Evolutionary conservation across 2,113 vertebrate species (phyloP).

Genomic region (Cololabis saira): DNA sequence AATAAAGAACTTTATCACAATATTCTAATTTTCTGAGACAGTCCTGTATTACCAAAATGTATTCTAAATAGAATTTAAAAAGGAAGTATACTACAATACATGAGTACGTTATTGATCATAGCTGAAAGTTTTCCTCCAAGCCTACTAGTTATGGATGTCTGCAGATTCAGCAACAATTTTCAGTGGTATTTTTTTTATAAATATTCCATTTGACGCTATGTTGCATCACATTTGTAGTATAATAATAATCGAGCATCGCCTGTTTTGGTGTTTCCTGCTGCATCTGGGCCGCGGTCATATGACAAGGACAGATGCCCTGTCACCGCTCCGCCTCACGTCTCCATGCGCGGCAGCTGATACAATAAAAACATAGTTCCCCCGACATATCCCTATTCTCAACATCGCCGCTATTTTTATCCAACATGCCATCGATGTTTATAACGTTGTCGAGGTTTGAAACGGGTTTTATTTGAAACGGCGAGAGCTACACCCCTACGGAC

Average conservation of each 20-base stretch:
- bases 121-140: too few species aligned
- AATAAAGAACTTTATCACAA: too few species aligned
- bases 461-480: too few species aligned
- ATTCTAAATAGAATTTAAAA: too few species aligned
- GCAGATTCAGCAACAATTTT: background rate
- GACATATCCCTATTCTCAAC: accelerated
- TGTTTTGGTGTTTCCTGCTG: conserved; percentile 21
- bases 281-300: conserved; percentile 76
- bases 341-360: conserved; percentile 43
- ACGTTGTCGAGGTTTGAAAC: background rate
- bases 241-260: background rate
- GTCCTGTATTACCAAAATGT: too few species aligned
- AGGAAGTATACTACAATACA: too few species aligned
- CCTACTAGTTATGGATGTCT: too few species aligned
- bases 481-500: conserved; percentile 12
- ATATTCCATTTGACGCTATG: background rate
- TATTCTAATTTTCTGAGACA: too few species aligned
- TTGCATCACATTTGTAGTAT: too few species aligned
- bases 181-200: background rate
- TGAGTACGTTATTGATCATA: too few species aligned
- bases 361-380: conserved; percentile 66
- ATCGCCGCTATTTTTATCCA: accelerated
- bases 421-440: background rate
- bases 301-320: conserved; percentile 73
- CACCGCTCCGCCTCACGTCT: conserved; percentile 42